A percentile compares a stretch with the other conserved stretches of the same genome.
Conservation (phyloP, 2,888 invertebrate species). For the Erebia epiphron region DNA sequence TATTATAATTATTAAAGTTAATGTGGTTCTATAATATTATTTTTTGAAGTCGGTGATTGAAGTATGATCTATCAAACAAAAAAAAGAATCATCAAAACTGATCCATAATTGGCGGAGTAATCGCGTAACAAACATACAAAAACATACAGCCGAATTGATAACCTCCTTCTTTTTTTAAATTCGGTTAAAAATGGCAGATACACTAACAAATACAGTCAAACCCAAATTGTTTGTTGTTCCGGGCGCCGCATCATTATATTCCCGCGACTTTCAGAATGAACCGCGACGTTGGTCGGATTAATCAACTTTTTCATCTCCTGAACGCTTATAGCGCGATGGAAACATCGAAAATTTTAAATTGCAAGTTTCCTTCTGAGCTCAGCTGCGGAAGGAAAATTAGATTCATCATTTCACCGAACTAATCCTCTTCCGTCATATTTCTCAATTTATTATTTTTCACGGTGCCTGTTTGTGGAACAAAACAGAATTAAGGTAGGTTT, state of each 20-base stretch:
- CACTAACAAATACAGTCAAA: background rate
- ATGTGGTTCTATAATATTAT: no score
- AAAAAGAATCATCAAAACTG: no score
- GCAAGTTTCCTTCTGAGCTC: constrained; percentile 42
- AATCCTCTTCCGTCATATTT: constrained; percentile 37
- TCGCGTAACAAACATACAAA: no score
- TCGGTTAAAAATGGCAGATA: no score
- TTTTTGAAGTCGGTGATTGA: no score
- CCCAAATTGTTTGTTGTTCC: background rate
- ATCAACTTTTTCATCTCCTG: constrained; percentile 44
- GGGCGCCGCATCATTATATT: constrained; percentile 31
- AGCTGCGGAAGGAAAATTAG: constrained; percentile 41
- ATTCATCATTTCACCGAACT: constrained; percentile 42
- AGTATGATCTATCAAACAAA: no score
- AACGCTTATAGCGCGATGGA: constrained; percentile 41
- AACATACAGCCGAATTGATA: no score
- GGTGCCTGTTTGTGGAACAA: constrained; percentile 16
- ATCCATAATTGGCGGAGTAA: no score
- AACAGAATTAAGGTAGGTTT: constrained; percentile 1
- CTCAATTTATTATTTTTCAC: constrained; percentile 32
- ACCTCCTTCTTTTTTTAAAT: no score
- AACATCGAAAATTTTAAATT: constrained; percentile 45
- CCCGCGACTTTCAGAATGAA: constrained; percentile 40
- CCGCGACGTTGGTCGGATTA: constrained; percentile 42
- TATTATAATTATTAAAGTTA: no score